These are phyloP conservation scores for Trogon surrucura DNA, from an alignment of 2,113 vertebrate genomes.

Conservation along the genomic window DNA sequence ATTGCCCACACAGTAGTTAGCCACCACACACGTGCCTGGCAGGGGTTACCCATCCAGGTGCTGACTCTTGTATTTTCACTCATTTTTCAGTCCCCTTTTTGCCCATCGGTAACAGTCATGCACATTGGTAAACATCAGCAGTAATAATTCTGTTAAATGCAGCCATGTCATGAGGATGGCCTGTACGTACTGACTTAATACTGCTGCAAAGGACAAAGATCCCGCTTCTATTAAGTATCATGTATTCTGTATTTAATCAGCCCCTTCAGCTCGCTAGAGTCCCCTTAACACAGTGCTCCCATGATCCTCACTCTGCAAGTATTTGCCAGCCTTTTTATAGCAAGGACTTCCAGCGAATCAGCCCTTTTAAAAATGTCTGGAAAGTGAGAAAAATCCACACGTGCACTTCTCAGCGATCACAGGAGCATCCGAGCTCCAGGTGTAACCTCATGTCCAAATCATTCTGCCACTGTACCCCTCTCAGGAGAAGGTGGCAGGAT, in stretches of 20 bases:
- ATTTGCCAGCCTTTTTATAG: not conserved
- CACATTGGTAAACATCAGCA: too few relatives aligned
- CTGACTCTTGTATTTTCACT: not conserved
- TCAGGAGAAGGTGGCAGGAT: not conserved
- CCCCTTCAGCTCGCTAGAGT: not conserved
- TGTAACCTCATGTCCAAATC: not conserved
- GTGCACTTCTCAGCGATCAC: not conserved
- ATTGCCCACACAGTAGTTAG: not conserved
- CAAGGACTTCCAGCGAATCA: not conserved
- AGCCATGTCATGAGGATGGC: too few relatives aligned
- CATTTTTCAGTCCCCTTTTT: not conserved
- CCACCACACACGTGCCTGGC: too few relatives aligned
- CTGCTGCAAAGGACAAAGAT: not conserved
- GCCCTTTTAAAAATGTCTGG: not conserved
- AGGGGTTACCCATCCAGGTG: accelerated
- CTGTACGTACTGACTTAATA: not conserved
- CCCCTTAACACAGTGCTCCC: not conserved
- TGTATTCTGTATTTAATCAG: not conserved
- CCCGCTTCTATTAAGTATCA: not conserved
- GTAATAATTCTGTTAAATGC: not conserved
- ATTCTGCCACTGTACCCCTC: not conserved
- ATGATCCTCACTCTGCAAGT: not conserved
- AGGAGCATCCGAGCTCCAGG: not conserved
- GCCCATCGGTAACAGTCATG: not conserved
- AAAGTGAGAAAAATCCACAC: not conserved